phyloP scores from a whole-genome alignment of 2,888 invertebrate species.

The Acleris sparsana region DNA sequence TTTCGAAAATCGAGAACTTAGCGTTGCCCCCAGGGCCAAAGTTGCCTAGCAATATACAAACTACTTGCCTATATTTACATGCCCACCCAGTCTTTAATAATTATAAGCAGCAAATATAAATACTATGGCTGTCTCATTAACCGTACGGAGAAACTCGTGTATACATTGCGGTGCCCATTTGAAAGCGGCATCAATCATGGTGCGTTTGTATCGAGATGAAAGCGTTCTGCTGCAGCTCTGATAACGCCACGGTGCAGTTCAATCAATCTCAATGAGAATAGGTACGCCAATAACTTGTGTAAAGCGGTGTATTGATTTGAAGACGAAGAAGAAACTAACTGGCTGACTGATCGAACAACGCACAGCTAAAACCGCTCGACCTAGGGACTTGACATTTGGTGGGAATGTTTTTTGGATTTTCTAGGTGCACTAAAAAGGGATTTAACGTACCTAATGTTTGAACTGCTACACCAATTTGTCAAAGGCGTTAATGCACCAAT shows the following conservation, averaged over 20 bases:
- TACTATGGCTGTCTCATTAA: conserved; percentile 2
- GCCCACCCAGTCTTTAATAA: not conserved
- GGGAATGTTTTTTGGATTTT: too few relatives aligned
- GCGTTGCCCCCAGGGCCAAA: too few relatives aligned
- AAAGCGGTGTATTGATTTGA: not conserved
- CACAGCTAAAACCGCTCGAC: too few relatives aligned
- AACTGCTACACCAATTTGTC: too few relatives aligned
- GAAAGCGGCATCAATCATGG: conserved; percentile 13
- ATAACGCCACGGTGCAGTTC: conserved; percentile 9
- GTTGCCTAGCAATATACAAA: not conserved
- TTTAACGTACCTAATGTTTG: too few relatives aligned
- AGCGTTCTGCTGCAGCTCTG: conserved; percentile 8
- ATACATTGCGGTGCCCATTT: conserved; percentile 12
- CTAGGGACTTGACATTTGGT: too few relatives aligned
- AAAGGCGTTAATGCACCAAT: too few relatives aligned
- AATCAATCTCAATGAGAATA: conserved; percentile 2
- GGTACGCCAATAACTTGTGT: not conserved
- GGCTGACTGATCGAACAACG: too few relatives aligned
- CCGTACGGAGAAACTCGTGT: conserved; percentile 25
- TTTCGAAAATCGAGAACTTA: too few relatives aligned
- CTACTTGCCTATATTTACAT: conserved; percentile 2
- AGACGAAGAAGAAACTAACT: too few relatives aligned
- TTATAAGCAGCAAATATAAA: not conserved
- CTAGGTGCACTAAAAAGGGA: too few relatives aligned
- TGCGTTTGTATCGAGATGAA: conserved; percentile 9